Evolutionary conservation across 2,888 invertebrate species (phyloP).

Genomic region (Tineola bisselliella): DNA sequence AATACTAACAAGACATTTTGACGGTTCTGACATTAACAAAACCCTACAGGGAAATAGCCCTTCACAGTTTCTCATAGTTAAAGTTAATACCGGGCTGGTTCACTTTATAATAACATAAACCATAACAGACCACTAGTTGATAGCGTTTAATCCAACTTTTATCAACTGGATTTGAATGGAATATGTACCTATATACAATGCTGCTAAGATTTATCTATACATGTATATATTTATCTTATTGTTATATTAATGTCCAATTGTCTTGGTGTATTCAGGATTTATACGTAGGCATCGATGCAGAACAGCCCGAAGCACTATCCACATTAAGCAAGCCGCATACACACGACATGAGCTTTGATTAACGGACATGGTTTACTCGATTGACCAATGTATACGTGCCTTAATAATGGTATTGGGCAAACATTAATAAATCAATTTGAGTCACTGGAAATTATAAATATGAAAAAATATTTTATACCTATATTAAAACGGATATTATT

Average conservation of each 20-base stretch:
- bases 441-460: too few species aligned
- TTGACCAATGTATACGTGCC: background rate
- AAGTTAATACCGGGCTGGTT: background rate
- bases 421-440: too few species aligned
- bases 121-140: too few species aligned
- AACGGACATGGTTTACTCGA: conserved; percentile 1
- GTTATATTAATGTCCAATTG: background rate
- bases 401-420: background rate
- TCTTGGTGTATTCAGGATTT: conserved; percentile 10
- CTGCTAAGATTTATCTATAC: too few species aligned
- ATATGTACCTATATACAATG: too few species aligned
- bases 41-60: background rate
- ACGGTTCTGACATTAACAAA: background rate
- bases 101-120: background rate
- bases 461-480: too few species aligned
- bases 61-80: background rate
- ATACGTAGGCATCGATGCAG: conserved; percentile 14
- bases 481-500: too few species aligned
- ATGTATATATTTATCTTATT: background rate
- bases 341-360: conserved; percentile 9
- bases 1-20: background rate
- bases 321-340: conserved; percentile 2
- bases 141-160: too few species aligned
- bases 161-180: too few species aligned
- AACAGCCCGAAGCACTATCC: conserved; percentile 5